Base-by-base conservation (phyloP, 2,888 invertebrate species). In the Pogonocherus hispidulus region DNA sequence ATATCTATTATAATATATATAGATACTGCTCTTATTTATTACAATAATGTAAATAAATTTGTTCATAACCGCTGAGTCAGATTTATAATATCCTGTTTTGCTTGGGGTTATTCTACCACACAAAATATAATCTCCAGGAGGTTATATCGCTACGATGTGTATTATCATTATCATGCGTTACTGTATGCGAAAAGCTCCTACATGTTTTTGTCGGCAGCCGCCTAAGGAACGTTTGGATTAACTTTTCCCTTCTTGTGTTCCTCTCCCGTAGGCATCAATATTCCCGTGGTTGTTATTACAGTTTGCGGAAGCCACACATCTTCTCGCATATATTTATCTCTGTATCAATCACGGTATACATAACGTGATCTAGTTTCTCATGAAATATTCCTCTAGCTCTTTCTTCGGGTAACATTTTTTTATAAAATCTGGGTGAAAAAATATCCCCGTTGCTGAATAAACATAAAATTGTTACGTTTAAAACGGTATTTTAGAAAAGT, bases 271-370 rank as follows among this genome's bases (percentile, higher is more conserved):
- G 70, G 68, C 71, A 73, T 68, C 72, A 74, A 72, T 73, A 73
- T 74, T 76, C 70, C 69, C 67, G 22, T 46, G 51, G 66, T 75
- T 78, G 77, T 79, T 79, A 76, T 79, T 79, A 79, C 79, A 79
- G 78, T 79, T 78, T 79, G 78, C 78, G 78, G 78, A 79, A 79
- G 78, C 76, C 77, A 77, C 78, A 78, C 70, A 78, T 75, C 76
- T 77, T 74, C 66, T 68, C 65, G 57, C 66, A 57, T 71, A 68
- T 64, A 72, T 72, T 71, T 75, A 68, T 64, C 67, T 60, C 64
- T 66, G 67, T 67, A 70, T 73, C 75, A 74, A 70, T 74, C 77
- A 72, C 63, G 63, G 66, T 44, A 46, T 55, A 63, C 41, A 44
- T 23, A 65, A 59, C 52, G 56, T 66, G 22, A 20, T 55, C 49